These are phyloP conservation scores for Hirundo rustica DNA, from an alignment of 2,797 vertebrate genomes.

Conservation along the genomic window DNA sequence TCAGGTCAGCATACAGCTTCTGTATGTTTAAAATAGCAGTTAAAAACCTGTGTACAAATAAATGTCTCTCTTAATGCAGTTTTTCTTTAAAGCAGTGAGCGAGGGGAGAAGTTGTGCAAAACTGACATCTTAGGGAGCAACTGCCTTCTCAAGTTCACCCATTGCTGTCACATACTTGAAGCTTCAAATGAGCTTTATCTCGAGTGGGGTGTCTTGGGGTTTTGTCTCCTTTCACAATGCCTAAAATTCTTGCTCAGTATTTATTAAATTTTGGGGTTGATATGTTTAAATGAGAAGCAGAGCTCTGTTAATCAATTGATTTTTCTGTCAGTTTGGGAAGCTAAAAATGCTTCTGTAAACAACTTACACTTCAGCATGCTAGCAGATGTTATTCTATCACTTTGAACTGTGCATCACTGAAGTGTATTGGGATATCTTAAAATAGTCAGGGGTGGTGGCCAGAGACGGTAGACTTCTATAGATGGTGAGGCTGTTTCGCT, in stretches of 20 bases:
- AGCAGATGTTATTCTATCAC: constrained; percentile 76
- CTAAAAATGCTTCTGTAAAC: constrained; percentile 66
- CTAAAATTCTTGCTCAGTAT: neutral
- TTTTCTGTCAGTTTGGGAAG: constrained; percentile 6
- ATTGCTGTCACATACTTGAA: neutral
- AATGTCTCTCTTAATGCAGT: neutral
- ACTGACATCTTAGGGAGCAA: neutral
- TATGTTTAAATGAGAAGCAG: constrained; percentile 26
- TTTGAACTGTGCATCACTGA: constrained; percentile 78
- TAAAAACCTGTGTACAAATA: neutral
- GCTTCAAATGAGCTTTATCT: constrained; percentile 22
- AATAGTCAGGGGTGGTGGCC: constrained; percentile 88
- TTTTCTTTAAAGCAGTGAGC: neutral
- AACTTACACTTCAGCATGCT: constrained; percentile 67
- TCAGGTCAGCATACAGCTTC: neutral
- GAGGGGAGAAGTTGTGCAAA: neutral
- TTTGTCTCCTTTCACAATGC: neutral
- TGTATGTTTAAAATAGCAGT: neutral
- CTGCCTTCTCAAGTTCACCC: neutral
- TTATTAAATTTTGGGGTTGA: neutral
- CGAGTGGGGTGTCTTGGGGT: neutral
- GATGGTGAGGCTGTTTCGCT: constrained; percentile 92
- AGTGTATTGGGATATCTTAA: constrained; percentile 87
- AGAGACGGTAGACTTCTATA: constrained; percentile 93
- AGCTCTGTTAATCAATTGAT: neutral